These are phyloP conservation scores for Drosophila robusta DNA, from an alignment of 2,888 invertebrate species.

Conservation along the genomic window DNA sequence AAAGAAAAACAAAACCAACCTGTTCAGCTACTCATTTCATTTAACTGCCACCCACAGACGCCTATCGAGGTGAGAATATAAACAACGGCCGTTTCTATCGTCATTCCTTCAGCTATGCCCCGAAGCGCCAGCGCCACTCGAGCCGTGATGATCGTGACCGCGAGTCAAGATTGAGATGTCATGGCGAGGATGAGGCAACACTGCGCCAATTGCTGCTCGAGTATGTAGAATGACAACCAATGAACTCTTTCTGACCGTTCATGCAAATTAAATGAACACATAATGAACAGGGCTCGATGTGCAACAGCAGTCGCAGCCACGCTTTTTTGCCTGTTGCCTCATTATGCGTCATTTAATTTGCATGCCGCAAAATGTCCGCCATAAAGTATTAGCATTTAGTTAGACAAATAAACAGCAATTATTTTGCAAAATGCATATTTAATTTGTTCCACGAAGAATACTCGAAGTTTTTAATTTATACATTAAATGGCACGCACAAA, in stretches of 20 bases:
- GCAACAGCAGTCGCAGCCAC: constrained; percentile 10
- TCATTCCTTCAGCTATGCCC: constrained; percentile 85
- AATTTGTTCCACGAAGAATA: constrained; percentile 57
- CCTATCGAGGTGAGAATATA: constrained; percentile 83
- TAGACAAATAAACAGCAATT: constrained; percentile 70
- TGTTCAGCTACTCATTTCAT: constrained; percentile 1
- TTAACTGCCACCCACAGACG: constrained; percentile 68
- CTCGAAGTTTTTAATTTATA: constrained; percentile 55
- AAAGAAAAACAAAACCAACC: too few species aligned
- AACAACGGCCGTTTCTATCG: constrained; percentile 85
- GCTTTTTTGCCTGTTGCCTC: constrained; percentile 35
- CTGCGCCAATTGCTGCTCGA: constrained; percentile 97
- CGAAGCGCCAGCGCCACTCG: constrained; percentile 84
- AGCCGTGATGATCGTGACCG: constrained; percentile 84
- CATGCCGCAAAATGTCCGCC: constrained; percentile 58
- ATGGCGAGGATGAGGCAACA: constrained; percentile 94
- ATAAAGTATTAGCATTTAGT: constrained; percentile 69
- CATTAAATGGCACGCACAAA: constrained; percentile 54
- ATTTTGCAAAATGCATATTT: constrained; percentile 62
- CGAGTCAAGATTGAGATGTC: constrained; percentile 85
- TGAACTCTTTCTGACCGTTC: constrained; percentile 6
- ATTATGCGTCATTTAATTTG: constrained; percentile 75
- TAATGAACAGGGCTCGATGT: constrained; percentile 31
- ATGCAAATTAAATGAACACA: constrained; percentile 59
- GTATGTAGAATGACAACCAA: constrained; percentile 86